Conservation (phyloP, 2,113 vertebrate genomes). For the Ochotona princeps region DNA sequence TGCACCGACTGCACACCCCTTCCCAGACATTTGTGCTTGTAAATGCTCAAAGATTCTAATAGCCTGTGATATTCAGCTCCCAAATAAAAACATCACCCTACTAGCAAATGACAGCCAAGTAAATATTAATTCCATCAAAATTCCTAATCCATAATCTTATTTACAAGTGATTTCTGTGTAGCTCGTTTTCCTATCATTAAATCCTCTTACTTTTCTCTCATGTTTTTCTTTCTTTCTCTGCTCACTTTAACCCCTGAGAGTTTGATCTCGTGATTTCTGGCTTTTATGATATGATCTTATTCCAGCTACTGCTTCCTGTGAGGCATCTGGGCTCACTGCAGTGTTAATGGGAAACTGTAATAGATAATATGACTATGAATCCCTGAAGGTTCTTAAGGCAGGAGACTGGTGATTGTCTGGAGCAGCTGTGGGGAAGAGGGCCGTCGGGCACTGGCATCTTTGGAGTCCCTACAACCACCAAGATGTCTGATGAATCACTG, state of each 20-base stretch:
- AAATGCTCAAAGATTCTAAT: conserved; percentile 9
- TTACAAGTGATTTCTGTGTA: background rate
- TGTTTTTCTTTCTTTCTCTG: background rate
- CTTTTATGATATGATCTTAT: background rate
- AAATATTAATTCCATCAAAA: conserved; percentile 50
- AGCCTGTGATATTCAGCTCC: background rate
- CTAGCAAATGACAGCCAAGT: background rate
- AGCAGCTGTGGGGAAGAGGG: background rate
- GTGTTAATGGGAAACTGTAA: conserved; percentile 2
- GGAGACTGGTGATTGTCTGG: background rate
- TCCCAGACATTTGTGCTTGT: background rate
- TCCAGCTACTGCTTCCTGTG: background rate
- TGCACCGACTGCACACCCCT: background rate
- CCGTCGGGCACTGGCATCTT: background rate
- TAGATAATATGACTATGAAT: background rate
- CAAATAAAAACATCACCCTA: background rate
- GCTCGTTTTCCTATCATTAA: conserved; percentile 22
- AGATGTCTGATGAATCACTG: background rate
- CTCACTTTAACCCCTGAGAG: background rate
- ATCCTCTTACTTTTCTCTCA: background rate
- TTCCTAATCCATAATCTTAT: background rate
- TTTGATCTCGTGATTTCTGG: background rate
- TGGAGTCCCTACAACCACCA: background rate
- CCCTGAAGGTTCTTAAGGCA: background rate
- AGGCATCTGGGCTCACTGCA: background rate